phyloP scores from a whole-genome alignment of 2,113 vertebrate species.

The Ondatra zibethicus region DNA sequence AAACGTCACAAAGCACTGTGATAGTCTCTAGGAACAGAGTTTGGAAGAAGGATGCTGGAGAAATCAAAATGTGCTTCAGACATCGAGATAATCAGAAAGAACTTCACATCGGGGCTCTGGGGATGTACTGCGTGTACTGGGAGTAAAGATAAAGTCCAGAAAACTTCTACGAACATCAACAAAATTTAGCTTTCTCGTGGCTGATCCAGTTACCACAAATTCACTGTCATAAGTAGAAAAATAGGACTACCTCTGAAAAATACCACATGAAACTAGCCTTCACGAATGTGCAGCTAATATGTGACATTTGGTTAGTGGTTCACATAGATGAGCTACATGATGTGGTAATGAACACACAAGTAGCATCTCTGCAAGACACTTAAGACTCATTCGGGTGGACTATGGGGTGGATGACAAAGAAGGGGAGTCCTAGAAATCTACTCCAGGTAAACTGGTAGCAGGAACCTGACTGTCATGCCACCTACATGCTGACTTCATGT shows the following conservation, averaged over 20 bases:
- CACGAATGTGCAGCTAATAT: neutral
- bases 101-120: too few species aligned
- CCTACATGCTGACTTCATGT: neutral
- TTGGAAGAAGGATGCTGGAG: neutral
- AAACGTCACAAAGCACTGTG: neutral
- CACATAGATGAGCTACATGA: neutral
- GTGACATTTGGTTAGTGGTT: neutral
- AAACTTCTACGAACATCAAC: neutral
- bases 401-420: neutral
- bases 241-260: neutral
- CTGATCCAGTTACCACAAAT: neutral
- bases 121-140: neutral
- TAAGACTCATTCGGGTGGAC: neutral
- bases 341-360: neutral
- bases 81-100: neutral
- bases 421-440: neutral
- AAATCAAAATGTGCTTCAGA: neutral
- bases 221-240: neutral
- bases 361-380: neutral
- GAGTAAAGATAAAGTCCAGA: neutral
- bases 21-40: neutral
- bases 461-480: neutral
- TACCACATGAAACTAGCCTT: neutral
- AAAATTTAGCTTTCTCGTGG: neutral
- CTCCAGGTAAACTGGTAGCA: neutral